Evolutionary conservation across 2,113 vertebrate species (phyloP).

Genomic region (Brevimyrus niger): DNA sequence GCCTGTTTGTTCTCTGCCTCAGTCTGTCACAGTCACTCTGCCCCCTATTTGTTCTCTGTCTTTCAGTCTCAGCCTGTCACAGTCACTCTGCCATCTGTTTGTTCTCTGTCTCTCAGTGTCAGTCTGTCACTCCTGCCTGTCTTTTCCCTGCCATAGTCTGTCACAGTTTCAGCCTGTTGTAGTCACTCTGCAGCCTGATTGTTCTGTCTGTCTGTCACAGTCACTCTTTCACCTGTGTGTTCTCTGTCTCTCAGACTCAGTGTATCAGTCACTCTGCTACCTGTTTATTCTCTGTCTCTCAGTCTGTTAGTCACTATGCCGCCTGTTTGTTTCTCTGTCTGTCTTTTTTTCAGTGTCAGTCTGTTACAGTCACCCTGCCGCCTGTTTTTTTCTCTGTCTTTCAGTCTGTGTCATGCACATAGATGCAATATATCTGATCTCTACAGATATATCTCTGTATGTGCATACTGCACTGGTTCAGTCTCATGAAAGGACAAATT

Average conservation of each 20-base stretch:
- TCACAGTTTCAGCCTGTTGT: neutral
- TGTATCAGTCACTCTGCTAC: no score
- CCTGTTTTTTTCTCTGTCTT: neutral
- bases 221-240: neutral
- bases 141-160: neutral
- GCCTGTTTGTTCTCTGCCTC: neutral
- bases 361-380: neutral
- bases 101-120: neutral
- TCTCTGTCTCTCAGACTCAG: neutral
- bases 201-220: neutral
- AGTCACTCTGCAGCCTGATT: neutral
- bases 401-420: neutral
- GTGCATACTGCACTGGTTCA: conserved; percentile 9
- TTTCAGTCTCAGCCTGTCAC: neutral
- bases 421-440: neutral
- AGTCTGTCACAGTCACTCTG: neutral
- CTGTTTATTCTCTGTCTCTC: neutral
- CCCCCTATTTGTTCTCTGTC: neutral
- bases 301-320: neutral
- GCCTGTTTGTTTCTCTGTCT: neutral
- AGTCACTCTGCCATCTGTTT: neutral
- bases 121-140: neutral
- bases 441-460: conserved; percentile 14
- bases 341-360: neutral
- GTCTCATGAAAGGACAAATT: conserved; percentile 6